Base-by-base conservation (phyloP, 1,140 invertebrate species). In the Nylanderia fulva region DNA sequence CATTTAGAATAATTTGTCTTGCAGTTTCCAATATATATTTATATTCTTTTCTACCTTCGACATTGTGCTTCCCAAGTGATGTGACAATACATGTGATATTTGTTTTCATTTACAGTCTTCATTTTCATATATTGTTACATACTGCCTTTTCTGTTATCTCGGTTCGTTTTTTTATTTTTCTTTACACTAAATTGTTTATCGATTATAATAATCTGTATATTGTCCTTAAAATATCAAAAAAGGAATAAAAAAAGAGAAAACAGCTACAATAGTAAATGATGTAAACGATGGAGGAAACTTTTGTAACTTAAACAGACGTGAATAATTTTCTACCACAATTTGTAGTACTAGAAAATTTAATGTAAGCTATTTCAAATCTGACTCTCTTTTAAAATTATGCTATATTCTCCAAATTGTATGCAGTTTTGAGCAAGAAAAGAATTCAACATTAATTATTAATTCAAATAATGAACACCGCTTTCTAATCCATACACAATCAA, bases 371-470 rank as follows among this genome's bases (percentile, higher is more conserved):
- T 24, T 42, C n/a, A 60, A 39, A 6, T 60, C 8, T 42, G 7
- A n/a, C n/a, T 9, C 6, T 58, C 29, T 72, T 33, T 75, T 2
- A 29, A 75, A 75, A 2, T 13, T 61, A 58, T 42, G 36, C 33
- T 72, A 36, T 36, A 15, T 13, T 56, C 9, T 75, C 24, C 54
- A 75, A 72, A 39, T 58, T 72, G 58, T 24, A 61, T 75, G 56
- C 36, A 61, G 21, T 27, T 56, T 42, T 74, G n/a, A 75, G 36
- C 36, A 24, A 72, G 5, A 69, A 54, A 74, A 74, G 1, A 15
- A 75, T 61, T 75, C 24, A 60, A 61, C 56, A 61, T 75, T 61
- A 61, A 58, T 75, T 1, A 58, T 75, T 1, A 27, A 9, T 39
- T 75, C 24, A 1, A 42, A 75, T 33, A 75, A 60, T 75, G 58